phyloP scores from a whole-genome alignment of 2,888 invertebrate species.

The Cactoblastis cactorum region DNA sequence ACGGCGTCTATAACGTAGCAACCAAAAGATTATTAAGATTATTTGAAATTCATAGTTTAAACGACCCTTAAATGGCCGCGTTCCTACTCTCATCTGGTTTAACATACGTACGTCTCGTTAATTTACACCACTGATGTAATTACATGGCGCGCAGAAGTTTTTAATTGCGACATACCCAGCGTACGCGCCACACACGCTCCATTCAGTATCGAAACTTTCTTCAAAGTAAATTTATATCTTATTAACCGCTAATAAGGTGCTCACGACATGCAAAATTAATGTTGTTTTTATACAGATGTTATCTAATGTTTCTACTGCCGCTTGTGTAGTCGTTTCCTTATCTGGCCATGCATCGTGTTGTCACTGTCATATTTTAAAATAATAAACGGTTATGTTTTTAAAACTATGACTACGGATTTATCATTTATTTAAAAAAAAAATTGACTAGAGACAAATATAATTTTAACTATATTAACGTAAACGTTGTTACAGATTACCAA shows the following conservation, averaged over 20 bases:
- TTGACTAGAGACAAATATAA: no score
- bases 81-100: neutral
- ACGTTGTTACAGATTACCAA: conserved; percentile 14
- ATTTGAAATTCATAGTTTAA: no score
- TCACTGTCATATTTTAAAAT: conserved; percentile 32
- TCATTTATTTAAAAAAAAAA: no score
- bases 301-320: conserved; percentile 36
- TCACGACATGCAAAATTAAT: conserved; percentile 15
- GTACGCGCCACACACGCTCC: conserved; percentile 32
- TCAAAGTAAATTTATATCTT: conserved; percentile 9
- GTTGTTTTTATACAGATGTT: conserved; percentile 30
- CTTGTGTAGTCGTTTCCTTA: conserved; percentile 36
- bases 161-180: conserved; percentile 47
- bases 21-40: no score
- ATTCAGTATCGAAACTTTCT: neutral
- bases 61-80: no score
- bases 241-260: conserved; percentile 11
- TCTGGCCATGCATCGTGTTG: conserved; percentile 35
- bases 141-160: conserved; percentile 31
- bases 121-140: conserved; percentile 25
- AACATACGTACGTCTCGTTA: neutral
- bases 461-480: no score
- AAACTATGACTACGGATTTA: neutral
- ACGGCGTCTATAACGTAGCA: no score
- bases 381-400: conserved; percentile 10